Evolutionary conservation across 2,797 vertebrate genomes (phyloP), one percentile per base, ranked within the genome.

Genomic region (Amblyraja radiata): DNA sequence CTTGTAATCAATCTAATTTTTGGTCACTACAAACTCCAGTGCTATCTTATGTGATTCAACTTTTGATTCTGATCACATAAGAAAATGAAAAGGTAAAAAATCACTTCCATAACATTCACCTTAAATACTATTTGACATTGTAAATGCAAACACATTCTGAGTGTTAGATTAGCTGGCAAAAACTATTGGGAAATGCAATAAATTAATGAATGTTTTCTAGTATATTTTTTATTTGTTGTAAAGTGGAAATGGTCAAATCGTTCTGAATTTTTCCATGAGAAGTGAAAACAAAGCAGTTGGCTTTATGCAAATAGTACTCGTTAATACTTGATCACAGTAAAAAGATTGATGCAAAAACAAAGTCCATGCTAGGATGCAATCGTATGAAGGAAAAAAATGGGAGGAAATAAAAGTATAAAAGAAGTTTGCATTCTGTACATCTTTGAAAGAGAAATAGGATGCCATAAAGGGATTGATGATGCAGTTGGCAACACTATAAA

Each of bases 401-500:
- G 36, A 25, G 16, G 9, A 65, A 65, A 46, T 88, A 91, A 91
- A 71, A 91, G 13, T 63, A 54, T 18, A 54, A 73, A 90, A 90
- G 6, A 68, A 73, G 36, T 39, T 91, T 73, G 68, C 36, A 54
- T 16, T 74, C 32, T 91, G 13, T 6, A 23, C 46, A 23, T 71
- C 90, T 92, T 92, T 92, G 71, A 92, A 74, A 28, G 36, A 28
- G 21, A 91, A 91, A 71, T 25, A 74, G 46, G 71, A 92, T 58
- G 68, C 36, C 1, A 25, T n/a, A 76, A 92, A 74, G n/a, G 16
- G 39, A 76, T 92, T 46, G 39, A 36, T 73, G 39, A 39, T 28
- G 25, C 71, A 92, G 71, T 58, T 36, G 7, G 32, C 63, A 39
- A 39, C 65, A 90, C 14, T 68, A 90, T 71, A 73, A 90, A 68